Evolutionary conservation across 2,113 vertebrate genomes (phyloP).

Genomic region (Bos taurus): ARS-UCD2.0 NC_037330.1:82050001-82050500

Average conservation of each 20-base stretch:
- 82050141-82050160: not conserved
- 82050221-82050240: not conserved
- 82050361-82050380: not conserved
- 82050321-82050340: not conserved
- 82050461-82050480: not conserved
- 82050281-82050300: not conserved
- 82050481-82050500: not conserved
- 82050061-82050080: not conserved
- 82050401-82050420: not conserved
- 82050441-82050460: not conserved
- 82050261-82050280: not conserved
- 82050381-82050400: not conserved
- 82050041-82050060: not conserved
- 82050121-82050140: not conserved
- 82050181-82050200: not conserved
- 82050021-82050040: not conserved
- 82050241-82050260: not conserved
- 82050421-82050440: not conserved
- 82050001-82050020: not conserved
- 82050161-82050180: constrained; percentile 18
- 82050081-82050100: not conserved
- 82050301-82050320: not conserved
- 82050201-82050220: constrained; percentile 15
- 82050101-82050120: not conserved
- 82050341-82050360: not conserved